phyloP scores from a whole-genome alignment of 2,888 invertebrate species.

The Drosophila neonasuta region DNA sequence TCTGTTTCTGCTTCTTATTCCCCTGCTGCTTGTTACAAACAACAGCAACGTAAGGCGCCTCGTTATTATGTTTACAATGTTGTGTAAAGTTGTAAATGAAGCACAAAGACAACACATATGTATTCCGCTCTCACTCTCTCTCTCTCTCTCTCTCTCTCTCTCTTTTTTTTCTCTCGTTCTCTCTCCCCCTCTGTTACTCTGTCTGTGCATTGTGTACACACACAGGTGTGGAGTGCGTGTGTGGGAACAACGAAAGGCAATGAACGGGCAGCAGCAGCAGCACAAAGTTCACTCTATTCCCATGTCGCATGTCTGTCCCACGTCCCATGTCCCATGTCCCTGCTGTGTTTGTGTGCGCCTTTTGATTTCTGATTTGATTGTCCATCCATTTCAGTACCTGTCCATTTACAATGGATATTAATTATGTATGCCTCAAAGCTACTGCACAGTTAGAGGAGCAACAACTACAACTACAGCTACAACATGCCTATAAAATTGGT shows the following conservation, averaged over 20 bases:
- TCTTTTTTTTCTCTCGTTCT: not conserved
- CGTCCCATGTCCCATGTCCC: not conserved
- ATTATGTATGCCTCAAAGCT: slow-evolving; percentile 63
- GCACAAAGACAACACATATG: slow-evolving; percentile 61
- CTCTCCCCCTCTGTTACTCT: not conserved
- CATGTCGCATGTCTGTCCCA: slow-evolving; percentile 1
- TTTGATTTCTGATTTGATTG: slow-evolving; percentile 56
- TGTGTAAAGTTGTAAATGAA: slow-evolving; percentile 66
- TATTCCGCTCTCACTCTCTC: not conserved
- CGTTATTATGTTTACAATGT: slow-evolving; percentile 67
- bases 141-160: slow-evolving; percentile 7
- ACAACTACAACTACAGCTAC: slow-evolving; percentile 7
- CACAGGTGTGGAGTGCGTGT: slow-evolving; percentile 42
- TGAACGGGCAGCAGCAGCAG: slow-evolving; percentile 43
- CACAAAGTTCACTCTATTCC: slow-evolving; percentile 41
- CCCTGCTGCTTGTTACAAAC: slow-evolving; percentile 21
- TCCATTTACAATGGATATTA: slow-evolving; percentile 53
- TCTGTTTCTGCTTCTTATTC: too few species aligned
- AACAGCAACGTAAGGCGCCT: slow-evolving; percentile 46
- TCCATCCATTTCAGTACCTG: slow-evolving; percentile 41
- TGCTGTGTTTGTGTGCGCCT: slow-evolving; percentile 33
- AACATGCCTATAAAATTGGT: slow-evolving; percentile 32
- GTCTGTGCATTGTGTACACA: slow-evolving; percentile 28
- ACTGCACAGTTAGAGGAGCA: too few species aligned
- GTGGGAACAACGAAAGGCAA: slow-evolving; percentile 53